Percentiles rank a stretch among this genome's conserved stretches.
phyloP scores from a whole-genome alignment of 2,113 vertebrate species.

The Lophura nycthemera region DNA sequence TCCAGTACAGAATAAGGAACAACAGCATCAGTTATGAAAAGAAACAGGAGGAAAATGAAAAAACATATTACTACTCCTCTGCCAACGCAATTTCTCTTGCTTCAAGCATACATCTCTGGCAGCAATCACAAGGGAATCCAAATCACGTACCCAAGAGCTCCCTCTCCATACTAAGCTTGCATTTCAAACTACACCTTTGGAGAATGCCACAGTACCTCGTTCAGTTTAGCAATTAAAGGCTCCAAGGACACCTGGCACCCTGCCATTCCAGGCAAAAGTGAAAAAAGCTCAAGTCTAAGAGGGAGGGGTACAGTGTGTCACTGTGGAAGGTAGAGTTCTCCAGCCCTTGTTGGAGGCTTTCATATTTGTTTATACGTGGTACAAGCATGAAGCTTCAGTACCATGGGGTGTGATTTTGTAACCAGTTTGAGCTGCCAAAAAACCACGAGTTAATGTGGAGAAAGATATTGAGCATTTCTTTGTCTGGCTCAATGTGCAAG shows the following conservation, averaged over 20 bases:
- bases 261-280: neutral
- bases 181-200: neutral
- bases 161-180: neutral
- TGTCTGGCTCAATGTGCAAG: neutral
- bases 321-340: neutral
- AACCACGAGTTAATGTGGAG: neutral
- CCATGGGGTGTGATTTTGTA: neutral
- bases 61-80: neutral
- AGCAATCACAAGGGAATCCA: neutral
- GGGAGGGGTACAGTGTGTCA: neutral
- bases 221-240: neutral
- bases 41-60: neutral
- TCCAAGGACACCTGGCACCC: neutral
- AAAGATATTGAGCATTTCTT: neutral
- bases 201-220: neutral
- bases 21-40: neutral
- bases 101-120: neutral
- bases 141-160: neutral
- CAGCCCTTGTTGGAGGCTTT: neutral
- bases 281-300: neutral
- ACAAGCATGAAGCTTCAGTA: neutral
- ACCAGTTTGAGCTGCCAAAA: neutral
- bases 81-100: neutral
- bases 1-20: neutral
- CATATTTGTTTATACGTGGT: neutral